phyloP scores from a whole-genome alignment of 23 tunicate species.

The Corella eumyota region DNA sequence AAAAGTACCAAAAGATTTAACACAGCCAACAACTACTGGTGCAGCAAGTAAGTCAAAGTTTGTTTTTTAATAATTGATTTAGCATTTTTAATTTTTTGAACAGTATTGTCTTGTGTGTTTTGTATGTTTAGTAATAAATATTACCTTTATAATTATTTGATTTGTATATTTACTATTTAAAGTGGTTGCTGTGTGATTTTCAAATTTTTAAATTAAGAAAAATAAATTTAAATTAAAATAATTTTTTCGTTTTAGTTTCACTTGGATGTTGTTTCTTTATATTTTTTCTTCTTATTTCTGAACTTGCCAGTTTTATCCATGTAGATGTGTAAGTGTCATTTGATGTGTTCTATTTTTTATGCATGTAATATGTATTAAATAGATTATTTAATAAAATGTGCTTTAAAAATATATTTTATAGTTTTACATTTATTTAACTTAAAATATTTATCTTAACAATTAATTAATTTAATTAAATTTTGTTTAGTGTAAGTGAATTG shows the following conservation, averaged over 20 bases:
- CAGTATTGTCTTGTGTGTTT: too few relatives aligned
- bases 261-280: conserved; percentile 82
- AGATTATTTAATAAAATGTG: background rate
- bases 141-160: too few relatives aligned
- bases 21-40: conserved; percentile 96
- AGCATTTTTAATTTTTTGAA: too few relatives aligned
- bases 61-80: background rate
- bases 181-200: conserved; percentile 1
- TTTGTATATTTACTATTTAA: background rate
- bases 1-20: conserved; percentile 97
- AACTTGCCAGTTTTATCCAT: conserved; percentile 62
- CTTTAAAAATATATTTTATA: background rate
- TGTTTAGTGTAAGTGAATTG: conserved; percentile 58
- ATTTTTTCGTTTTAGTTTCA: conserved; percentile 55
- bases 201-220: too few relatives aligned
- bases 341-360: too few relatives aligned
- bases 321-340: conserved; percentile 96
- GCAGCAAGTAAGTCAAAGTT: conserved; percentile 56
- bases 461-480: background rate
- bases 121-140: too few relatives aligned
- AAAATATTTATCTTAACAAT: too few relatives aligned
- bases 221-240: background rate
- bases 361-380: too few relatives aligned
- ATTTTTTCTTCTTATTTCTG: conserved; percentile 80
- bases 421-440: background rate